Conservation (phyloP, 2,113 vertebrate genomes). For the Galbula dea region DNA sequence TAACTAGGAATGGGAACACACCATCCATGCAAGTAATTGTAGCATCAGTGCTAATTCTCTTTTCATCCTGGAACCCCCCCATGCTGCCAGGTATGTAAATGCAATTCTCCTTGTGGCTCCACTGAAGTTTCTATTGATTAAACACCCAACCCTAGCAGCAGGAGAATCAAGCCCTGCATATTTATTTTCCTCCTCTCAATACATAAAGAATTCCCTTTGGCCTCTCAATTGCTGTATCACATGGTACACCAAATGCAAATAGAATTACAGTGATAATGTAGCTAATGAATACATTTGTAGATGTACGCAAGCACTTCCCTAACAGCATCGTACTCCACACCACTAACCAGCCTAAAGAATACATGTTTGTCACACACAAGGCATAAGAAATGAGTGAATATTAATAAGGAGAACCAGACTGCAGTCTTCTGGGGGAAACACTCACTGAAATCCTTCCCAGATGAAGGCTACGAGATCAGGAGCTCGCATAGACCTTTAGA, state of each 20-base stretch:
- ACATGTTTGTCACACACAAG: not conserved
- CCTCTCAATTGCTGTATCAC: slow-evolving; percentile 22
- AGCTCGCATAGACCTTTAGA: too few relatives aligned
- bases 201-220: slow-evolving; percentile 35
- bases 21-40: not conserved
- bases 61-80: not conserved
- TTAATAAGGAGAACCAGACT: not conserved
- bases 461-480: too few relatives aligned
- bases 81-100: not conserved
- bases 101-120: slow-evolving; percentile 2
- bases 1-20: not conserved
- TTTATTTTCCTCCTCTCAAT: slow-evolving; percentile 36
- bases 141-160: slow-evolving; percentile 26
- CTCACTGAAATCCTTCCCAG: not conserved
- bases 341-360: not conserved
- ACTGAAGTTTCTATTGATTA: slow-evolving; percentile 37
- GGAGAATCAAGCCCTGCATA: slow-evolving; percentile 5
- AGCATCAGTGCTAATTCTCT: not conserved
- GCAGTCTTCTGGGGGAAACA: not conserved
- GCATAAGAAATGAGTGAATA: not conserved
- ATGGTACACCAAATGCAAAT: slow-evolving; percentile 21
- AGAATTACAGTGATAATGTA: slow-evolving; percentile 26
- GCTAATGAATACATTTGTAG: slow-evolving; percentile 6
- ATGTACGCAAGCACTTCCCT: not conserved
- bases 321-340: not conserved